These are phyloP conservation scores for Mongoloraphidia duomilia DNA, from an alignment of 2,888 invertebrate species.

Conservation along the genomic window DNA sequence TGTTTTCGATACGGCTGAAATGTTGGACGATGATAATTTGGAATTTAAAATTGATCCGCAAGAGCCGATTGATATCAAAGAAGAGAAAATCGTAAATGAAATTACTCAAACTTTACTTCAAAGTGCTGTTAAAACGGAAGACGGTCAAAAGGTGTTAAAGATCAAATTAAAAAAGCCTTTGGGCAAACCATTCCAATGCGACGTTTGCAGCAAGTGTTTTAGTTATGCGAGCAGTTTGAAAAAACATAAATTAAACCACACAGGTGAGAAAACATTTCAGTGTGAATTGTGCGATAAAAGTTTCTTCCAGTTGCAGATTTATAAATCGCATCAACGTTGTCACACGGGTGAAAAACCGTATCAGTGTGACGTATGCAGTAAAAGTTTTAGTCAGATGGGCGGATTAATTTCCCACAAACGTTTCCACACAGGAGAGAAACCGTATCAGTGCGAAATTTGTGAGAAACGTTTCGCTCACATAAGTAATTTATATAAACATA, in stretches of 20 bases:
- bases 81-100: too few relatives aligned
- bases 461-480: slow-evolving; percentile 29
- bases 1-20: too few relatives aligned
- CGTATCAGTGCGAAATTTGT: slow-evolving; percentile 27
- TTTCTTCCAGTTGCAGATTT: slow-evolving; percentile 14
- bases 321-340: slow-evolving; percentile 19
- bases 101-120: too few relatives aligned
- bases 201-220: slow-evolving; percentile 41
- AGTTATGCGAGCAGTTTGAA: slow-evolving; percentile 36
- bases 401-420: slow-evolving; percentile 28
- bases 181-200: slow-evolving; percentile 25
- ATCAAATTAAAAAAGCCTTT: too few relatives aligned
- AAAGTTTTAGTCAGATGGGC: slow-evolving; percentile 20
- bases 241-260: slow-evolving; percentile 32
- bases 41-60: too few relatives aligned
- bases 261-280: slow-evolving; percentile 28
- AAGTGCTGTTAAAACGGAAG: too few relatives aligned
- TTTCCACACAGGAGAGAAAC: slow-evolving; percentile 12
- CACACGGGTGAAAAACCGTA: too few relatives aligned
- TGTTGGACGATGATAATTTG: too few relatives aligned
- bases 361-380: too few relatives aligned
- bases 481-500: slow-evolving; percentile 27
- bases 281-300: slow-evolving; percentile 28
- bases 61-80: too few relatives aligned
- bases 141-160: too few relatives aligned